Base-by-base conservation (phyloP, 2,888 invertebrate species). In the Allygus modestus region DNA sequence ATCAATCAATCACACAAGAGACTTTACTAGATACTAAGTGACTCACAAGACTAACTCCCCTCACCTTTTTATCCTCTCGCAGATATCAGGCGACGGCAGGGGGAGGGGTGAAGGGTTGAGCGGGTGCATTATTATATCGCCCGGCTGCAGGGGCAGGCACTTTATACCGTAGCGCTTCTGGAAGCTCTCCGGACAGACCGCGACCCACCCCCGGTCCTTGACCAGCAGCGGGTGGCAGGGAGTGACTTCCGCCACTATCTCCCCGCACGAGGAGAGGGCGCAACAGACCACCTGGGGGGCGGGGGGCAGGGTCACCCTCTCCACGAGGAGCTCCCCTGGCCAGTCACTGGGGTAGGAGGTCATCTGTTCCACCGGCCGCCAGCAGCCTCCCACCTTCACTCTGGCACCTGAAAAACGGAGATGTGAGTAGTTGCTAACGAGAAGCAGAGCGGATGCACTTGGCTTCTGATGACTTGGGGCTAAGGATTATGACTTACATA, bases 121-220 rank as follows among this genome's bases (percentile, higher is more conserved):
- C 5, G 82, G 81, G 33, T 85, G 85, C 71, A 91, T 87, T 86
- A 91, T 91, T 28, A 91, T 87, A 87, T 91, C 91, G 12, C 89
- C 89, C 23, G 89, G 88, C 85, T 90, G 89, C 75, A 91, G 87
- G 26, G 87, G 87, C 54, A 88, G 89, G 87, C 91, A 91, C 2
- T 89, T 89, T 81, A 91, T 89, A 23, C 91, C 90, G 89, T 90
- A 91, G 54, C 89, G 88, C 86, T 89, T 89, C n/a, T 88, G 88
- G 65, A 90, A 90, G 85, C 89, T 88, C 65, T 89, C 89, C 0
- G 91, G 90, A 81, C 88, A 89, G 20, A 89, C 89, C 4, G 91
- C 91, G 82, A 90, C 90, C 91, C 91, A 91, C 54, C 91, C 91
- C 91, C 82, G 89, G 69, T 90, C 89, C 86, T 88, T 89, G 23